Conservation (phyloP, 2,113 vertebrate genomes). For the Marmota flaviventris region DNA sequence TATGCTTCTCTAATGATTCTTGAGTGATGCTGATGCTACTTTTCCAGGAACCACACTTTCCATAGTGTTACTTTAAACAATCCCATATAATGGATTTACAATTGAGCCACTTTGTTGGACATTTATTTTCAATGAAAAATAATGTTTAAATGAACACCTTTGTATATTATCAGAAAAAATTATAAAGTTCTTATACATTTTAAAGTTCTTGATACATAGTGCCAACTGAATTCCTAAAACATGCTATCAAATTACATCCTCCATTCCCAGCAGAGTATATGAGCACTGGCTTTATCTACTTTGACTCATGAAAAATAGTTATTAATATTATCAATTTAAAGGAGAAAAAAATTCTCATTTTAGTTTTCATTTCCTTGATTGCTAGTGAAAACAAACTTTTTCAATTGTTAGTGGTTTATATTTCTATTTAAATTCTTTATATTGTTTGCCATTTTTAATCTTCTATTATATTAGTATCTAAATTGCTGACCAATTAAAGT, state of each 20-base stretch:
- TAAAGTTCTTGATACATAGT: background rate
- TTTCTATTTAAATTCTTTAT: constrained; percentile 8
- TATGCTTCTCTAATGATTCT: background rate
- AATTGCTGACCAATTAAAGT: background rate
- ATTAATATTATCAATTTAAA: background rate
- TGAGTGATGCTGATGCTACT: background rate
- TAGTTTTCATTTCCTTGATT: constrained; percentile 37
- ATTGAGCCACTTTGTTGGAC: background rate
- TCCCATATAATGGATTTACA: background rate
- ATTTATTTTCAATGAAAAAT: background rate
- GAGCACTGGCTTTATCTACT: background rate
- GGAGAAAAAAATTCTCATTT: background rate
- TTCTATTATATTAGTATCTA: background rate
- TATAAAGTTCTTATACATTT: background rate
- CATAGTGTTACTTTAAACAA: background rate
- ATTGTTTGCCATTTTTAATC: background rate
- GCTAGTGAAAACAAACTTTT: background rate
- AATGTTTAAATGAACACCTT: background rate
- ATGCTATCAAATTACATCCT: background rate
- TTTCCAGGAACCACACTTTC: background rate
- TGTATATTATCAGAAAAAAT: background rate
- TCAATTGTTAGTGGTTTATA: background rate
- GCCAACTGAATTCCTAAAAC: background rate
- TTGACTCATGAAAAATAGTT: background rate
- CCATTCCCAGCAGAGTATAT: background rate